A percentile compares a stretch with the other conserved stretches of the same genome.
Conservation (phyloP, 2,113 vertebrate genomes). For the Albula glossodonta region DNA sequence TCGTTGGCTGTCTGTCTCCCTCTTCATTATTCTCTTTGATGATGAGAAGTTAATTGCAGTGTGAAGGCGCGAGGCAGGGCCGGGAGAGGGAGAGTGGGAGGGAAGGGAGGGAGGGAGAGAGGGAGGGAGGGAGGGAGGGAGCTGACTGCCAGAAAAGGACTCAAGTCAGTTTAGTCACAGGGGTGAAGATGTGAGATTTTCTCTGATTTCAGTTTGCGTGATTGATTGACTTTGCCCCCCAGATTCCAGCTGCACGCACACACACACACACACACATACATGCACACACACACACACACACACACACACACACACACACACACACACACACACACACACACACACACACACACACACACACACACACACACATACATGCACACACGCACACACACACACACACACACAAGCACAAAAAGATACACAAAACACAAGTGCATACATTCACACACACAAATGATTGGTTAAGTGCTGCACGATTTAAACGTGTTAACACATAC, state of each 20-base stretch:
- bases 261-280: conserved; percentile 15
- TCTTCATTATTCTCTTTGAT: conserved; percentile 38
- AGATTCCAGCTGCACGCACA: conserved; percentile 62
- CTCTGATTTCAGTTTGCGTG: conserved; percentile 75
- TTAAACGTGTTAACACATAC: not conserved
- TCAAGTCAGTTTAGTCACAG: conserved; percentile 75
- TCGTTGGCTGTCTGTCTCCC: conserved; percentile 23
- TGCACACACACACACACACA: conserved; percentile 18
- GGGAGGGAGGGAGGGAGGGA: conserved; percentile 9
- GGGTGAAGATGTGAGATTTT: conserved; percentile 78
- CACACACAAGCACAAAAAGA: not conserved
- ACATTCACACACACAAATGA: conserved; percentile 1
- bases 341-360: conserved; percentile 35
- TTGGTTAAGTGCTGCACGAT: no score
- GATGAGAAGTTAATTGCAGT: conserved; percentile 37
- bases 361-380: not conserved
- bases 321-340: not conserved
- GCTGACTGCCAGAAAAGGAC: conserved; percentile 55
- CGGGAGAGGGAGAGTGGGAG: not conserved
- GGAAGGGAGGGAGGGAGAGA: not conserved
- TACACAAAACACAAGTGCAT: not conserved
- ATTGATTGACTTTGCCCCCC: conserved; percentile 65
- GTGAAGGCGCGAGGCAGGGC: conserved; percentile 9
- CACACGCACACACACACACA: not conserved
- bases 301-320: not conserved